Base-by-base conservation (phyloP, 1,140 invertebrate genomes). In the Trichogramma pretiosum region DNA sequence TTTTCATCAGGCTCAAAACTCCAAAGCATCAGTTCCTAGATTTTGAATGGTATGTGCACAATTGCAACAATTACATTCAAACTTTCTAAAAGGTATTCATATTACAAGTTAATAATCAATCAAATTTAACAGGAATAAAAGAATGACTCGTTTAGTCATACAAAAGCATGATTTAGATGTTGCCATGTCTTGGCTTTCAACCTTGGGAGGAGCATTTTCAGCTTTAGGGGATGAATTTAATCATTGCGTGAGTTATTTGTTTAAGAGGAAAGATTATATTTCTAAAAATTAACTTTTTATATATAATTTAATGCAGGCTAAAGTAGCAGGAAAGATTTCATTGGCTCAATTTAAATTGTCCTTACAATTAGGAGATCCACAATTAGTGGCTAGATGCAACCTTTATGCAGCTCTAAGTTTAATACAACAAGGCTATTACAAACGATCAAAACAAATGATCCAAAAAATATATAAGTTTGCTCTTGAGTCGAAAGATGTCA, bases 111-210 rank as follows among this genome's bases (percentile, higher is more conserved):
- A 23, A n/a, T 22, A 14, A n/a, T 24, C 19, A 22, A 30, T 38
- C 18, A 23, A 26, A 40, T 48, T 16, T 36, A 39, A 53, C 28
- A 74, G 72, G 72, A 68, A 61, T 54, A 48, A 70, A 26, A 68
- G 39, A 54, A 56, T 71, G 28, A 65, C 53, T 28, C 43, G 48
- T 46, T 73, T 76, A 56, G 69, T 68, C 18, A 70, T 73, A 68
- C 82, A 87, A 68, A 73, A 76, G 53, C 74, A 82, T 53, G 83
- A 91, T 70, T 71, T 92, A 52, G 87, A 92, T 61, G 79, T 88
- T 73, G 76, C 85, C 8, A 84, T 95, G 77, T 90, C 89, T 3
- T 95, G 92, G 90, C 72, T 97, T 3, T 96, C 92, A n/a, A 97
- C 93, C 2, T 74, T 98, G 11, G 93, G 93, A 38, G 93, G 93